A percentile compares a stretch with the other conserved stretches of the same genome.
Conservation (phyloP, 2,113 vertebrate genomes). For the Phoxinus phoxinus region DNA sequence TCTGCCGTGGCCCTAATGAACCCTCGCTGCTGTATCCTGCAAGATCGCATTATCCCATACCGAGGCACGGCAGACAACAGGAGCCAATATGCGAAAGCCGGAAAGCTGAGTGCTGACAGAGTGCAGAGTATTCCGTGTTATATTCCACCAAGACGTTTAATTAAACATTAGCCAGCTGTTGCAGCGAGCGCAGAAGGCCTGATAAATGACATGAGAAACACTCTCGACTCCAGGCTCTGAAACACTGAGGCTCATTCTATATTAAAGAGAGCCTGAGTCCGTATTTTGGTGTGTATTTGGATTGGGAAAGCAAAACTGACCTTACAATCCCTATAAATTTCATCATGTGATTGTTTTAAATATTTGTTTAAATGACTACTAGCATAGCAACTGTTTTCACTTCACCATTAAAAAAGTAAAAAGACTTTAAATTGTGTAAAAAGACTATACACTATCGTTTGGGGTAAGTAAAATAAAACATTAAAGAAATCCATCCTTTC, state of each 20-base stretch:
- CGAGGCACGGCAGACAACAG: conserved; percentile 42
- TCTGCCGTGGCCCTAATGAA: conserved; percentile 52
- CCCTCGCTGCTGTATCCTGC: conserved; percentile 34
- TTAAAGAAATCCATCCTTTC: too few relatives aligned
- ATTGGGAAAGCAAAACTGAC: neutral
- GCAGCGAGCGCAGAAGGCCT: conserved; percentile 22
- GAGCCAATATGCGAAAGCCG: conserved; percentile 28
- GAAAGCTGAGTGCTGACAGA: conserved; percentile 45
- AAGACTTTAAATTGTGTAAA: too few relatives aligned
- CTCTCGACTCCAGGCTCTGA: conserved; percentile 13
- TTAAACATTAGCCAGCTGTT: conserved; percentile 62
- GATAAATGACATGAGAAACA: conserved; percentile 35
- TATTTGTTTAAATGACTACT: neutral
- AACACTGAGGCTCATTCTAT: conserved; percentile 1
- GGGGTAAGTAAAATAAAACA: too few relatives aligned
- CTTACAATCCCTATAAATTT: neutral
- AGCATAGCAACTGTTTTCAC: neutral
- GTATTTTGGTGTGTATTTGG: neutral
- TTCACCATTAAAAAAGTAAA: neutral
- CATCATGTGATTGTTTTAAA: neutral
- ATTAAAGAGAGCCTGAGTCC: neutral
- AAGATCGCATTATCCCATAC: conserved; percentile 47
- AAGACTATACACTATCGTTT: too few relatives aligned
- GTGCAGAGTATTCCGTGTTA: conserved; percentile 32
- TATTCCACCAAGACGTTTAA: conserved; percentile 54